Conservation (phyloP, 1,140 invertebrate genomes). For the Ceratina japonica region DNA sequence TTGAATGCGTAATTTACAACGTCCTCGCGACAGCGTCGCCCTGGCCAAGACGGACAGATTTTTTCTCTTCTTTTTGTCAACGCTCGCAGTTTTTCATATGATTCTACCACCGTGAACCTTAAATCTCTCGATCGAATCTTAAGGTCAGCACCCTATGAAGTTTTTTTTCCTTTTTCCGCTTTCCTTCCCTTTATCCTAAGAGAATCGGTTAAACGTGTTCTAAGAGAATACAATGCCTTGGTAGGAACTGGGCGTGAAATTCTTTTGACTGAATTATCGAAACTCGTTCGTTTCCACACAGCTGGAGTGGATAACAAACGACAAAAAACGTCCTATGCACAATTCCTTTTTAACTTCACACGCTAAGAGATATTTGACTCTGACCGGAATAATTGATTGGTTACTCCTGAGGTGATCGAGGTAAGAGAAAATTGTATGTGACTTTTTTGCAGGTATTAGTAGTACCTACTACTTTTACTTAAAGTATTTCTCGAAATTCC, state of each 20-base stretch:
- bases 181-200: not conserved
- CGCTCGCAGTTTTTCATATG: slow-evolving; percentile 32
- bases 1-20: slow-evolving; percentile 72
- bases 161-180: not conserved
- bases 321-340: too few species aligned
- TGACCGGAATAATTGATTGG: too few species aligned
- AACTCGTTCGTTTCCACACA: not conserved
- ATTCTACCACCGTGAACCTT: slow-evolving; percentile 53
- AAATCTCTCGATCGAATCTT: slow-evolving; percentile 41
- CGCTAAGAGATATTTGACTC: too few species aligned
- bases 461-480: too few species aligned
- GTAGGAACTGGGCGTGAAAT: not conserved
- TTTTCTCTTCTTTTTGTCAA: slow-evolving; percentile 2
- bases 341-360: too few species aligned
- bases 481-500: too few species aligned
- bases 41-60: not conserved
- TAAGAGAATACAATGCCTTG: slow-evolving; percentile 5
- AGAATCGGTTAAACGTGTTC: not conserved
- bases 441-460: too few species aligned
- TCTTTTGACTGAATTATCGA: not conserved
- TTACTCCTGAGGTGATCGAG: too few species aligned
- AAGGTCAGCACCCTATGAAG: slow-evolving; percentile 14
- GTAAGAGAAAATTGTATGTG: too few species aligned
- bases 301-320: too few species aligned
- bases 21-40: slow-evolving; percentile 34